Percentiles rank a stretch among this genome's conserved stretches.
Evolutionary conservation across 2,113 vertebrate genomes (phyloP).

Genomic region (Istiophorus platypterus): DNA sequence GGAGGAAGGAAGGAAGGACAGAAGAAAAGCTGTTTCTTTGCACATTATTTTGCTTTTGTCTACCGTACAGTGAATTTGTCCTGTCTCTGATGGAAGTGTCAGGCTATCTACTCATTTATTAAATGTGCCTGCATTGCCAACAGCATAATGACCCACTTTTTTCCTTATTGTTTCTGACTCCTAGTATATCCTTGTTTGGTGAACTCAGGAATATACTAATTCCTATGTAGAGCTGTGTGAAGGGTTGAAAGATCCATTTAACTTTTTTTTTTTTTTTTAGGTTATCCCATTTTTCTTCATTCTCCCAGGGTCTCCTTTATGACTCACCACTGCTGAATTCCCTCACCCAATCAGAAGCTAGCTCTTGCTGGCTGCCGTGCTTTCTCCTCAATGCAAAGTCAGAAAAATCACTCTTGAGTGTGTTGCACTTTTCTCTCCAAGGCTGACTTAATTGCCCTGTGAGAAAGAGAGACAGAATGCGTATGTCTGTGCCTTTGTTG

Average conservation of each 20-base stretch:
- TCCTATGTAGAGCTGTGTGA: background rate
- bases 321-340: conserved; percentile 83
- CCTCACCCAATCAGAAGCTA: conserved; percentile 71
- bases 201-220: background rate
- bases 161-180: background rate
- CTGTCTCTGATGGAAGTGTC: conserved; percentile 21
- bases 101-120: conserved; percentile 1
- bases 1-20: background rate
- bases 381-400: conserved; percentile 46
- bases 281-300: conserved; percentile 33
- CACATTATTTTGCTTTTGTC: conserved; percentile 40
- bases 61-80: background rate
- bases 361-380: conserved; percentile 42
- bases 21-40: conserved; percentile 28
- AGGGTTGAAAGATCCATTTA: conserved; percentile 32
- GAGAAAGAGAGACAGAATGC: background rate
- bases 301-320: conserved; percentile 64
- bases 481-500: background rate
- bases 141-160: conserved; percentile 57
- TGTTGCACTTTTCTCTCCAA: conserved; percentile 54
- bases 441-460: conserved; percentile 33
- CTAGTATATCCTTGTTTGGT: background rate
- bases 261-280: conserved; percentile 17
- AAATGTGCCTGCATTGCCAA: conserved; percentile 14
- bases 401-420: conserved; percentile 28